A percentile compares a stretch with the other conserved stretches of the same genome.
phyloP scores from a whole-genome alignment of 2,888 invertebrate species.

The Siphlonurus alternatus region DNA sequence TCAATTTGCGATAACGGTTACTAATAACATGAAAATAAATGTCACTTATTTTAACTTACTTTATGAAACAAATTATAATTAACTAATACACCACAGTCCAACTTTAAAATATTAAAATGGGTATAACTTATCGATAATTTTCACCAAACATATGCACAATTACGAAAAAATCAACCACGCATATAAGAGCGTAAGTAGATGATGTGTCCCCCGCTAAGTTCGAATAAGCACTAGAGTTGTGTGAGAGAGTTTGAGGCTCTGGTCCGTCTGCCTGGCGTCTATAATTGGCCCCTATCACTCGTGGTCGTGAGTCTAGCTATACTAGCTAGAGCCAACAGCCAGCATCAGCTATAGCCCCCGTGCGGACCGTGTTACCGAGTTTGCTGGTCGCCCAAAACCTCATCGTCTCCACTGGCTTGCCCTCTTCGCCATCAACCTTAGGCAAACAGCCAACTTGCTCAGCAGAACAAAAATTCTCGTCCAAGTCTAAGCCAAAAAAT shows the following conservation, averaged over 20 bases:
- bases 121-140: too few species aligned
- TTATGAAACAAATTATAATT: too few species aligned
- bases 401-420: neutral
- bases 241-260: neutral
- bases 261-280: neutral
- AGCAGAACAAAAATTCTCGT: neutral
- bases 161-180: too few species aligned
- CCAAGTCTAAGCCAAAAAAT: too few species aligned
- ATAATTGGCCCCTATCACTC: slow-evolving; percentile 3
- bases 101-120: too few species aligned
- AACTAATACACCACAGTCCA: too few species aligned
- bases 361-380: too few species aligned
- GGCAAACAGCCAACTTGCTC: neutral
- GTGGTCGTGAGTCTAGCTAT: neutral
- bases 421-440: neutral
- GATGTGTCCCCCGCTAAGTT: neutral
- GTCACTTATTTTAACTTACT: too few species aligned
- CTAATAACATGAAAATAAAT: too few species aligned
- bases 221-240: neutral
- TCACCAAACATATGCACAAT: too few species aligned
- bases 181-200: neutral
- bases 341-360: neutral
- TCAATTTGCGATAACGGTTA: too few species aligned
- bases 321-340: neutral
- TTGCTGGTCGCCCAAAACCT: too few species aligned